A percentile compares a stretch with the other conserved stretches of the same genome.
phyloP scores from a whole-genome alignment of 2,797 vertebrate species.

The Taenioides sp. region DNA sequence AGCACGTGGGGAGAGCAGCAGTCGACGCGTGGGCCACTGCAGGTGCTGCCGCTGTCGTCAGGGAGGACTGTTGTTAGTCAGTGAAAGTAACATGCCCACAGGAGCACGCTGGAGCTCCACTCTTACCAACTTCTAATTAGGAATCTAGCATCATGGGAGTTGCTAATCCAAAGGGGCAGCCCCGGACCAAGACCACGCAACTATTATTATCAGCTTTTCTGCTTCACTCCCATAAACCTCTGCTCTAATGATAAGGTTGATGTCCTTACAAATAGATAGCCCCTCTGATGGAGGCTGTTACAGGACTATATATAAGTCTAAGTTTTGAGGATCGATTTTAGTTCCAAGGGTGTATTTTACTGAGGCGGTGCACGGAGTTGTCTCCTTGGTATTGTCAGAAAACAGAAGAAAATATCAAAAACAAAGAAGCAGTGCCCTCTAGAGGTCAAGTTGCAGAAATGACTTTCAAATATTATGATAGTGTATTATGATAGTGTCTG shows the following conservation, averaged over 20 bases:
- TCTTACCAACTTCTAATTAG: slow-evolving; percentile 67
- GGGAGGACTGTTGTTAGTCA: slow-evolving; percentile 58
- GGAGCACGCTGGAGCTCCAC: slow-evolving; percentile 52
- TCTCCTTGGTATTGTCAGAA: slow-evolving; percentile 15
- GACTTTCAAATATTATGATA: slow-evolving; percentile 3
- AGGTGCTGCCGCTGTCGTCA: slow-evolving; percentile 51
- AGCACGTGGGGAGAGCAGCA: slow-evolving; percentile 39
- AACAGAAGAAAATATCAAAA: slow-evolving; percentile 16
- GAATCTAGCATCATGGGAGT: slow-evolving; percentile 50
- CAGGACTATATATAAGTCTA: background rate
- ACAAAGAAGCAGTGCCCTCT: slow-evolving; percentile 61
- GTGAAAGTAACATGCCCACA: slow-evolving; percentile 53
- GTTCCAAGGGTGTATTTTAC: slow-evolving; percentile 7
- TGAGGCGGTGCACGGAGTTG: background rate
- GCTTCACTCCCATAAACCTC: slow-evolving; percentile 35
- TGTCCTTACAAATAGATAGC: slow-evolving; percentile 9
- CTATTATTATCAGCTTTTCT: slow-evolving; percentile 30
- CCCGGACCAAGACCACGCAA: slow-evolving; percentile 49
- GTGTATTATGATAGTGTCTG: background rate
- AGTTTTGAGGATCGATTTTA: background rate
- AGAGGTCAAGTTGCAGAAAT: slow-evolving; percentile 38
- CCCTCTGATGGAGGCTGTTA: background rate
- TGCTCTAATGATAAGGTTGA: slow-evolving; percentile 16
- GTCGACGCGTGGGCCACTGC: slow-evolving; percentile 38
- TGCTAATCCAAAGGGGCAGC: slow-evolving; percentile 49